Evolutionary conservation across 2,797 vertebrate genomes (phyloP).

Genomic region (Pseudotriccus pelzelni): DNA sequence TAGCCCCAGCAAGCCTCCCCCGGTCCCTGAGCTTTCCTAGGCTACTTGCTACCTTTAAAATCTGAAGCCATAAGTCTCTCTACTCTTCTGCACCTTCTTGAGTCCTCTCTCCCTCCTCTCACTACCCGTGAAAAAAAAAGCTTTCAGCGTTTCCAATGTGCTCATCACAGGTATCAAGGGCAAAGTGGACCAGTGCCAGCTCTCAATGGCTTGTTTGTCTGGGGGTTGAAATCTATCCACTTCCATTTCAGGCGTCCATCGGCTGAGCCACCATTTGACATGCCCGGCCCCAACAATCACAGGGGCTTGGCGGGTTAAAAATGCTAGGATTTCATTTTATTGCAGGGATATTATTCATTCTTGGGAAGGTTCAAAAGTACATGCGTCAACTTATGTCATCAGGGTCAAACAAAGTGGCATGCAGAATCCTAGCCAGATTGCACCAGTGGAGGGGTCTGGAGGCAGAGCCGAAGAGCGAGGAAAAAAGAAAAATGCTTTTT

Average conservation of each 20-base stretch:
- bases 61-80: neutral
- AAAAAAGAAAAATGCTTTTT: neutral
- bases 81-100: neutral
- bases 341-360: slow-evolving; percentile 70
- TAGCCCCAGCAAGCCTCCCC: neutral
- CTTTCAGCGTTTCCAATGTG: neutral
- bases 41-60: neutral
- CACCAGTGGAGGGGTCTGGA: neutral
- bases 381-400: slow-evolving; percentile 59
- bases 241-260: neutral
- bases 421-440: slow-evolving; percentile 50
- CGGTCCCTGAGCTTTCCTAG: neutral
- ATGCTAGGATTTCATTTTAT: slow-evolving; percentile 68
- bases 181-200: neutral
- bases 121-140: neutral
- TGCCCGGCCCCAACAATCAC: slow-evolving; percentile 11
- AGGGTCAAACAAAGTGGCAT: slow-evolving; percentile 62
- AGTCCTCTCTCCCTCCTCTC: neutral
- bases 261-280: slow-evolving; percentile 22
- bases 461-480: neutral
- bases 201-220: slow-evolving; percentile 14
- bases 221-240: slow-evolving; percentile 14
- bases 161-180: slow-evolving; percentile 24
- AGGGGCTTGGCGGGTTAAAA: slow-evolving; percentile 47
- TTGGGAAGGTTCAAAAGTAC: slow-evolving; percentile 70